These are phyloP conservation scores for Amphipyra berbera DNA, from an alignment of 2,888 invertebrate species.

Conservation along the genomic window DNA sequence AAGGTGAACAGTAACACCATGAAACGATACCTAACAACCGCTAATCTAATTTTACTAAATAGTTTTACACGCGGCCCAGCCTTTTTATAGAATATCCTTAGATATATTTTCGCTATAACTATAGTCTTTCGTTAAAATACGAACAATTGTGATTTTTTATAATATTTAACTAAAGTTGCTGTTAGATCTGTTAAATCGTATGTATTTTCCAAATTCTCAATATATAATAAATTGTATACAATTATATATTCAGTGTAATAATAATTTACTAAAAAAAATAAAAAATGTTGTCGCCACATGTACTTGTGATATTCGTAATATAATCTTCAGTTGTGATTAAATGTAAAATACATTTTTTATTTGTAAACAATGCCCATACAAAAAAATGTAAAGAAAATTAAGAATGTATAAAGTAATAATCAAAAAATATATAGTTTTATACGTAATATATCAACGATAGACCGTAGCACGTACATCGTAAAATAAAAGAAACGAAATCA, in stretches of 20 bases:
- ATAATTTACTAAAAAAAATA: slow-evolving; percentile 15
- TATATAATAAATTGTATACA: not conserved
- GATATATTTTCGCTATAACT: slow-evolving; percentile 42
- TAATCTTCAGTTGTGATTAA: slow-evolving; percentile 15
- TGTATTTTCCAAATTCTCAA: not conserved
- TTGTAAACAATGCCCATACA: slow-evolving; percentile 37
- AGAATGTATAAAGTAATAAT: slow-evolving; percentile 6
- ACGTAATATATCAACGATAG: slow-evolving; percentile 45
- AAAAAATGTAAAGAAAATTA: slow-evolving; percentile 9
- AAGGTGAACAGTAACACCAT: slow-evolving; percentile 31
- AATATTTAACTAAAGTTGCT: not conserved
- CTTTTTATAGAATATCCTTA: slow-evolving; percentile 62
- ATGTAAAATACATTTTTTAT: slow-evolving; percentile 2
- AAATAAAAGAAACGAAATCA: slow-evolving; percentile 31
- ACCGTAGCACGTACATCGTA: slow-evolving; percentile 36
- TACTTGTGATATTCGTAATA: no score
- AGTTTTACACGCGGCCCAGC: slow-evolving; percentile 82
- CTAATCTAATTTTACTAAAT: slow-evolving; percentile 50
- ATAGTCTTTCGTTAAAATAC: slow-evolving; percentile 44
- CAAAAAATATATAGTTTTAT: slow-evolving; percentile 9
- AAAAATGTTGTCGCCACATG: slow-evolving; percentile 7
- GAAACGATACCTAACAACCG: slow-evolving; percentile 24
- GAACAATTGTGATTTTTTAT: not conserved
- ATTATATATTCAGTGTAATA: slow-evolving; percentile 7
- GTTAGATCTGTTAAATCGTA: not conserved